Percentiles rank a stretch among this genome's conserved stretches.
Conservation (phyloP, 2,888 invertebrate genomes). For the Byasa hedistus region DNA sequence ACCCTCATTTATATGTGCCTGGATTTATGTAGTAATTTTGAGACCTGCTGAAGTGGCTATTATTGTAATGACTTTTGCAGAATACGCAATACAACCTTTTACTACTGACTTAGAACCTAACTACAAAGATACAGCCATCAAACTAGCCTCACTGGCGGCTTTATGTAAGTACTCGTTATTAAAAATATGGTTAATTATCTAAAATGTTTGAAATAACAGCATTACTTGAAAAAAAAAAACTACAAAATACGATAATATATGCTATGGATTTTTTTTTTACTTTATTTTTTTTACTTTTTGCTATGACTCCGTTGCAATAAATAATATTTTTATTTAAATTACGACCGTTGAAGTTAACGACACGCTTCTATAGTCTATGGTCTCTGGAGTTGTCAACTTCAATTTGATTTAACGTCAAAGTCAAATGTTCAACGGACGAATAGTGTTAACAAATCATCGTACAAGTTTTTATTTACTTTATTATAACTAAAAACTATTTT, state of each 20-base stretch:
- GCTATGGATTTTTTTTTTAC: too few species aligned
- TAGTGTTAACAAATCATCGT: background rate
- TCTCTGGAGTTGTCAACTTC: background rate
- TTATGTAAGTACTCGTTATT: constrained; percentile 75
- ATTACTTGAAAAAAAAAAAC: background rate
- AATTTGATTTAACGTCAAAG: background rate
- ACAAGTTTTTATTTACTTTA: background rate
- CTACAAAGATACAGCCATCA: constrained; percentile 75
- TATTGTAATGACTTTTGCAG: constrained; percentile 86
- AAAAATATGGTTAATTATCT: background rate
- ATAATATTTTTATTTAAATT: background rate
- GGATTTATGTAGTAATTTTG: constrained; percentile 87
- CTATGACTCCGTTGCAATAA: too few species aligned
- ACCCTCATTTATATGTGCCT: constrained; percentile 87
- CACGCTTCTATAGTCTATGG: background rate
- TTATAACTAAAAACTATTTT: background rate
- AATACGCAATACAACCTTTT: constrained; percentile 86
- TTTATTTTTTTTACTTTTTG: too few species aligned
- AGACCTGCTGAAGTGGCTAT: constrained; percentile 90
- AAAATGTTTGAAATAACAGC: background rate
- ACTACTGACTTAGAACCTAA: constrained; percentile 62
- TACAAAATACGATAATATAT: background rate
- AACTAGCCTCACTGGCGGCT: constrained; percentile 82
- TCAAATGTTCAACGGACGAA: background rate
- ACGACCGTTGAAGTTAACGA: background rate